phyloP scores from a whole-genome alignment of 2,888 invertebrate genomes.

The Netelia inedita region DNA sequence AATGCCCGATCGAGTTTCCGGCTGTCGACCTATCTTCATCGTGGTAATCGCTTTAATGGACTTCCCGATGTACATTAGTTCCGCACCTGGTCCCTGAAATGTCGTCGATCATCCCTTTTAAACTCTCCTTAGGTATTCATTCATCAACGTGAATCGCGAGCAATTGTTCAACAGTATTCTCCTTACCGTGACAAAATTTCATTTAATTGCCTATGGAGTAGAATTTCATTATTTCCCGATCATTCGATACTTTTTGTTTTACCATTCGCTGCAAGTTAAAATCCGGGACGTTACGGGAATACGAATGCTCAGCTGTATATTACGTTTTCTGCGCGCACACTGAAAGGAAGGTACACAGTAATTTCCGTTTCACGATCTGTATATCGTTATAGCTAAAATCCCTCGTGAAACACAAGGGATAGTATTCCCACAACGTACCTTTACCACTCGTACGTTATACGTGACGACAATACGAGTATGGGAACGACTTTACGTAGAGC shows the following conservation, averaged over 20 bases:
- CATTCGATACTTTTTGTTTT: neutral
- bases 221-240: neutral
- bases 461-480: slow-evolving; percentile 42
- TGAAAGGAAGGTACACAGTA: slow-evolving; percentile 3
- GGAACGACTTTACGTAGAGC: slow-evolving; percentile 3
- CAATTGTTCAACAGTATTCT: neutral
- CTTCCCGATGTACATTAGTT: slow-evolving; percentile 28
- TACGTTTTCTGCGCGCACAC: neutral
- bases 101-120: neutral
- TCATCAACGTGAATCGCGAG: neutral
- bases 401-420: neutral
- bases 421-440: slow-evolving; percentile 27
- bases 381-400: neutral
- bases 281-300: neutral
- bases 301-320: neutral
- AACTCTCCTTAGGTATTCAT: neutral
- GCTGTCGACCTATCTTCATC: slow-evolving; percentile 22
- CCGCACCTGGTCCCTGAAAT: neutral
- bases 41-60: slow-evolving; percentile 59
- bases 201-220: neutral
- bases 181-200: neutral
- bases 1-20: slow-evolving; percentile 61
- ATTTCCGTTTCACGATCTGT: slow-evolving; percentile 31
- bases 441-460: slow-evolving; percentile 31
- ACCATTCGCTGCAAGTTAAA: neutral